Conservation (phyloP, 1,140 invertebrate species). For the Thaumetopoea pityocampa region DNA sequence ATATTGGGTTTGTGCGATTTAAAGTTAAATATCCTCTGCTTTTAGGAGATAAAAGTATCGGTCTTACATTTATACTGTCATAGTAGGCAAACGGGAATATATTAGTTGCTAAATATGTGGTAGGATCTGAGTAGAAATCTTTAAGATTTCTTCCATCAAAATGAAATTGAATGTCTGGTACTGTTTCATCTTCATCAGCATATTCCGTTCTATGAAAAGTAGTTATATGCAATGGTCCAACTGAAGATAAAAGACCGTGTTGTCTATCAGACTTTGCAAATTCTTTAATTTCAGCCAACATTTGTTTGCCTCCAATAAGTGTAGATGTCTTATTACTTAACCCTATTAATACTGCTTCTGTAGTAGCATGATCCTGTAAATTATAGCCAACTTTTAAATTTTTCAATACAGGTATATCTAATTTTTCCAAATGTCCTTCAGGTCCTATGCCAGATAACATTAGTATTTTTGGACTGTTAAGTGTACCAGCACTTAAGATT, state of each 20-base stretch:
- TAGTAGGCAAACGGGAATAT: conserved; percentile 70
- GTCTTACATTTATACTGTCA: conserved; percentile 60
- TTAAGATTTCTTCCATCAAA: conserved; percentile 32
- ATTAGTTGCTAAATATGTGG: conserved; percentile 32
- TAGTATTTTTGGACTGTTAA: conserved; percentile 84
- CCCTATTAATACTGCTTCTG: conserved; percentile 72
- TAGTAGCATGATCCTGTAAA: conserved; percentile 84
- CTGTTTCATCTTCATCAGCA: conserved; percentile 50
- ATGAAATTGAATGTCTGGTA: conserved; percentile 79
- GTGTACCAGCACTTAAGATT: conserved; percentile 81
- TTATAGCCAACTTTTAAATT: conserved; percentile 83
- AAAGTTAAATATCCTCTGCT: conserved; percentile 82
- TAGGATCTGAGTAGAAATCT: conserved; percentile 36
- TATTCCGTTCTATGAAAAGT: conserved; percentile 71
- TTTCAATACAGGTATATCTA: conserved; percentile 77
- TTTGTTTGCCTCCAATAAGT: conserved; percentile 44
- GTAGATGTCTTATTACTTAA: conserved; percentile 69
- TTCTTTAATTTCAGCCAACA: conserved; percentile 67
- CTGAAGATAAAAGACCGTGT: conserved; percentile 64
- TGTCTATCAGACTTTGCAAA: conserved; percentile 37
- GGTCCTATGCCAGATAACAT: conserved; percentile 86
- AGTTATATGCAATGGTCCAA: conserved; percentile 68
- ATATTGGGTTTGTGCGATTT: conserved; percentile 79
- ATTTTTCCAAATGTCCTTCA: conserved; percentile 73
- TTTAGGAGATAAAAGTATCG: conserved; percentile 81